phyloP scores from a whole-genome alignment of 2,113 vertebrate genomes.

The Crotophaga sulcirostris region DNA sequence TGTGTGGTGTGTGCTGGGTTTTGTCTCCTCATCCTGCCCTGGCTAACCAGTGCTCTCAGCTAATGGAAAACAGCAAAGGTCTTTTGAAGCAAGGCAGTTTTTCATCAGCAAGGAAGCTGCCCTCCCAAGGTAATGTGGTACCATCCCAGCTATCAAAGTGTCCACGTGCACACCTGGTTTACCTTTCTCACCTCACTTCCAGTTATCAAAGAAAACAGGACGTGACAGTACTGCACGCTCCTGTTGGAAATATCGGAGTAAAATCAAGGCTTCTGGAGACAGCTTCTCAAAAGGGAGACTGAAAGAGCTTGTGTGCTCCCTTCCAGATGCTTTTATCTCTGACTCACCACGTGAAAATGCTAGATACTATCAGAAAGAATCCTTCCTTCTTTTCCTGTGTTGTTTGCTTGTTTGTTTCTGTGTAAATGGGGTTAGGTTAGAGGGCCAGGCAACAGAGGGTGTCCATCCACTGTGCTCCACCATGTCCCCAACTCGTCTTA shows the following conservation, averaged over 20 bases:
- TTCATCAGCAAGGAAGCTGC: background rate
- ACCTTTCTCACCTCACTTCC: background rate
- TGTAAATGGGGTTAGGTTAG: background rate
- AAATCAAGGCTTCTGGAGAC: background rate
- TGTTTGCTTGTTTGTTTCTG: slow-evolving; percentile 18
- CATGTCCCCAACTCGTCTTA: background rate
- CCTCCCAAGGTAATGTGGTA: background rate
- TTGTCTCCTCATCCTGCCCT: background rate
- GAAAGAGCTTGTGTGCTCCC: background rate
- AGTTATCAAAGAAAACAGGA: background rate
- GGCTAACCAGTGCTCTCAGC: rapidly evolving
- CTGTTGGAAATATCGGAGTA: background rate
- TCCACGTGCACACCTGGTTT: background rate
- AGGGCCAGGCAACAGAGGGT: background rate
- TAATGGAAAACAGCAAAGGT: background rate
- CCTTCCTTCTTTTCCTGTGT: background rate
- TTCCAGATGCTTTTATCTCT: slow-evolving; percentile 44
- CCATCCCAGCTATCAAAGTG: background rate
- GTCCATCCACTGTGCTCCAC: background rate
- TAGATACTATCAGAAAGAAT: slow-evolving; percentile 35
- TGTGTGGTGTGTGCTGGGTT: background rate
- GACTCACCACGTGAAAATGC: slow-evolving; percentile 16
- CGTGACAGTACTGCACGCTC: background rate
- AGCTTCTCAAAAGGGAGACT: background rate
- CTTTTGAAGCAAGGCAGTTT: background rate